Evolutionary conservation across 1,140 invertebrate species (phyloP), one percentile per base, ranked within the genome.

Genomic region (Kradibia gibbosae): DNA sequence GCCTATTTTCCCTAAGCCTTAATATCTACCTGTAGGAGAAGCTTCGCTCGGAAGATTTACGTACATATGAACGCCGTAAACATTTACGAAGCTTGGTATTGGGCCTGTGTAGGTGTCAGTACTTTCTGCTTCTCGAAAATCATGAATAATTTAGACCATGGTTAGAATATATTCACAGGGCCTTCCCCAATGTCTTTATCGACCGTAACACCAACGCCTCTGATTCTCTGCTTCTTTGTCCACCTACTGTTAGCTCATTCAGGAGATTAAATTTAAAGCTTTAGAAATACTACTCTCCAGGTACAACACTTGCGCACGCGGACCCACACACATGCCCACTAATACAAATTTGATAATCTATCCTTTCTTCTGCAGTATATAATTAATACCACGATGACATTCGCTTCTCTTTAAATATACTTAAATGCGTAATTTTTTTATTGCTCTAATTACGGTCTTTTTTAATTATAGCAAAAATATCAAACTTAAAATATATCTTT

Each of bases 1-100:
- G 84, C 85, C 85, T 86, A 87, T 86, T 87, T 86, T 86, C 83
- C 85, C 85, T 86, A 86, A 86, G 85, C 85, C 84, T 84, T 86
- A 86, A 87, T 86, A 86, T 87, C 85, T 83, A 85, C 85, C 84
- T 83, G 78, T 85, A 85, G 86, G 82, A 83, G 75, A 60, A 48
- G 34, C 53, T 74, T n/a, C 48, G 20, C 50, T 55, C 13, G 0
- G 1, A 20, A 70, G 13, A 50, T 42, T n/a, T 50, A 42, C n/a
- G 15, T 20, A 65, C 60, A 25, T 48, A 42, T 34, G 28, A 8
- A 31, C 70, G 20, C n/a, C 70, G n/a, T 28, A 31, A 4, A 34
- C 45, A 34, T 2, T 28, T 45, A 34, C 20, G 57, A 60, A 25
- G 65, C 83, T 78, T 53, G 50, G 39, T 78, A 83, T 80, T 83